Evolutionary conservation across 2,113 vertebrate species (phyloP), one percentile per base, ranked within the genome.

Genomic region (Indri indri): DNA sequence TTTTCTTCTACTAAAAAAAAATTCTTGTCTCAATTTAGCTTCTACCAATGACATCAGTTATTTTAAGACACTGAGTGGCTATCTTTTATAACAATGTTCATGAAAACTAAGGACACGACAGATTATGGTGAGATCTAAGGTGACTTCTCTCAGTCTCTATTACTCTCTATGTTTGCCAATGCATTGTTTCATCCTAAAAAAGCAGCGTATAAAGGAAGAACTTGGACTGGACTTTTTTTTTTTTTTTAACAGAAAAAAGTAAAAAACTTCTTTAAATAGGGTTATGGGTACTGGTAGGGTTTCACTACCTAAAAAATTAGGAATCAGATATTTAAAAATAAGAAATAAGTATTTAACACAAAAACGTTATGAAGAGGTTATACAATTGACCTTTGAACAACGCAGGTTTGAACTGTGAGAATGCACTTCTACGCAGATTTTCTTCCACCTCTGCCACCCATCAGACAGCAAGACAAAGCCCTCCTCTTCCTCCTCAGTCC

Each of bases 1-100:
- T 88, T 94, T 95, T 84, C 74, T 94, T 80, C 40, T 66, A 95
- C 16, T n/a, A 81, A 85, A 85, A 85, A 85, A 85, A 81, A 34
- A 1, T 37, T 85, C 18, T 65, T 63, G 74, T 66, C 73, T 92
- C 37, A 85, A 25, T 42, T 54, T 96, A 88, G 16, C 76, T 85
- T 84, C 82, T 34, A 82, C 7, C 27, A 76, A n/a, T 84, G 32
- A 81, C 45, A 57, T 63, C 25, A 66, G 9, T 52, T 50, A 86
- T 59, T 95, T 77, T 71, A 50, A 45, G 68, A 16, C 3, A 83
- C 73, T 54, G 30, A 76, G 30, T 84, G 59, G 16, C 40, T 96
- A 89, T 23, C 61, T 80, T 91, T 80, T 47, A 34, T 54, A 88
- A 83, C 3, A 82, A 91, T 42, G 85, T 8, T 66, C 42, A n/a